A percentile compares a stretch with the other conserved stretches of the same genome.
Conservation (phyloP, 2,888 invertebrate genomes). For the Sympetrum striolatum region DNA sequence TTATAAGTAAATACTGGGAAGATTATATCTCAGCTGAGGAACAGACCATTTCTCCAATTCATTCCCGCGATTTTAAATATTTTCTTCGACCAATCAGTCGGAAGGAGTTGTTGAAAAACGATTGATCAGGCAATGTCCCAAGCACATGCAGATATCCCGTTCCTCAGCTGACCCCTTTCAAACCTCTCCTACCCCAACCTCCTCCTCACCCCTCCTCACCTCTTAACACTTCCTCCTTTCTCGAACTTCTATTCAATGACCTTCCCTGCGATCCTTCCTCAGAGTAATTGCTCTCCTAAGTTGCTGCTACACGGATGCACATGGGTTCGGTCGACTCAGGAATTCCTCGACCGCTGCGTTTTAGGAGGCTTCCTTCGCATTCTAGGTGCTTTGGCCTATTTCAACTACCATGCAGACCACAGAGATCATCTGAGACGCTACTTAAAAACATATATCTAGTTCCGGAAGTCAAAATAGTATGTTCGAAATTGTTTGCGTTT, state of each 20-base stretch:
- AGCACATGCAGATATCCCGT: background rate
- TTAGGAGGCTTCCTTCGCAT: background rate
- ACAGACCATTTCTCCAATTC: background rate
- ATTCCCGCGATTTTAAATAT: background rate
- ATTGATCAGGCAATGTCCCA: background rate
- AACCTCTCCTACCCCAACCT: conserved; percentile 5
- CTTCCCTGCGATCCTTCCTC: background rate
- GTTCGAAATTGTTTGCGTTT: no score
- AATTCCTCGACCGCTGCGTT: background rate
- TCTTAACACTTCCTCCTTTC: background rate
- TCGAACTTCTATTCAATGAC: background rate
- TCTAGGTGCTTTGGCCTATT: background rate
- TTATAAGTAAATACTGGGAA: no score
- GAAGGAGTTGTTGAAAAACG: background rate
- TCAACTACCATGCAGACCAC: background rate
- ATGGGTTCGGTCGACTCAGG: background rate
- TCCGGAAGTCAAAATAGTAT: no score
- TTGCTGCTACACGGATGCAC: background rate
- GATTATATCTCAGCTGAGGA: no score
- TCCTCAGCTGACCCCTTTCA: background rate
- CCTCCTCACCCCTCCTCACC: background rate
- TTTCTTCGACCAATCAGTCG: background rate
- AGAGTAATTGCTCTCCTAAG: background rate
- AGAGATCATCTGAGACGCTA: no score
- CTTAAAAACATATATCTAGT: no score